Base-by-base conservation (phyloP, 2,888 invertebrate species). In the Drosophila merina region DNA sequence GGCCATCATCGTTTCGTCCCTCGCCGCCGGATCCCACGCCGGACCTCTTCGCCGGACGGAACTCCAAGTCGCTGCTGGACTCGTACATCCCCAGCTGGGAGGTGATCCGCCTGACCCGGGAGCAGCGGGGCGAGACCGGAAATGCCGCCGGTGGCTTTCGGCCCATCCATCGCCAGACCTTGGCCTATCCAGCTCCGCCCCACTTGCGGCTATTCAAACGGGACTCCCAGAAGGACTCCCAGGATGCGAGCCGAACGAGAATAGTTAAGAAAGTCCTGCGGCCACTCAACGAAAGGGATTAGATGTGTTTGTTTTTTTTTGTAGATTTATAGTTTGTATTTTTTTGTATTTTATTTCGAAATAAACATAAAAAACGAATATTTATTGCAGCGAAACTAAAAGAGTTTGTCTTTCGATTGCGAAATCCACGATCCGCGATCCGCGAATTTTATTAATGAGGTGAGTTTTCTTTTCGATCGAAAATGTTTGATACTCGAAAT, bases 1-100 rank as follows among this genome's bases (percentile, higher is more conserved):
- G 72, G 5, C 84, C 88, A 10, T 55, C 54, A 0, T 62, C 5
- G n/a, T 83, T 82, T 52, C 74, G 75, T 0, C 80, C 80, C 9
- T 80, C 77, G 4, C 78, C 74, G 49, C 75, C 78, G 1, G 78
- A 77, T n/a, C 76, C 77, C 0, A 72, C 88, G 7, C 88, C 88
- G 0, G 91, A 91, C 75, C 74, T 89, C 1, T 91, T 90, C 51
- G 75, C 78, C 0, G 81, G 83, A 26, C 89, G 91, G 1, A 83
- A 78, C 8, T 93, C 93, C 0, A 91, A 92, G 4, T 94, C 94
- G 4, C 89, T 94, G 50, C 79, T 94, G 5, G 94, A 94, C 48
- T 94, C 94, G 0, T 94, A 94, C 57, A 92, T 94, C 59, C 94
- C 94, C 45, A 94, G 94, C 36, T 93, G 93, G 79, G 84, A 94